A percentile compares a stretch with the other conserved stretches of the same genome.
Conservation (phyloP, 2,113 vertebrate species). For the Phalacrocorax brasilianus region DNA sequence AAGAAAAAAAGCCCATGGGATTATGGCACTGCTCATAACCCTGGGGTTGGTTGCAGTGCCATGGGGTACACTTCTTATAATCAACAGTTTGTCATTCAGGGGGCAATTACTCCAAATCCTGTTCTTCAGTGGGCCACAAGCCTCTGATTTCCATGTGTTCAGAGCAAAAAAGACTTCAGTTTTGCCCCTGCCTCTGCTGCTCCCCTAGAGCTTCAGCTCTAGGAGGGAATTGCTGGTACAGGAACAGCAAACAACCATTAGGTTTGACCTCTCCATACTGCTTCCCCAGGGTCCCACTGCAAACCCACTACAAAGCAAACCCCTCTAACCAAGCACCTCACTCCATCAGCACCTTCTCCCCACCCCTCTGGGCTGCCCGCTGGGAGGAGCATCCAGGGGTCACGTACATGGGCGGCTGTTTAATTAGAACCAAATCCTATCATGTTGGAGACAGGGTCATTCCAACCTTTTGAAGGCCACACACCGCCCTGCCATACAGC, state of each 20-base stretch:
- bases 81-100: background rate
- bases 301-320: background rate
- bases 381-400: background rate
- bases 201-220: background rate
- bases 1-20: background rate
- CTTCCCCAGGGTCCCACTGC: background rate
- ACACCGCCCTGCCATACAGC: fast-evolving
- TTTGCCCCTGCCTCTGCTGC: background rate
- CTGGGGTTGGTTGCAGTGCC: background rate
- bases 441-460: fast-evolving
- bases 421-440: background rate
- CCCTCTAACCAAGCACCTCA: background rate
- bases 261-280: background rate
- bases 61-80: background rate
- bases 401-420: background rate
- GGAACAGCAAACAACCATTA: background rate
- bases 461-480: background rate
- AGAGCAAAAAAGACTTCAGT: background rate
- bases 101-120: background rate
- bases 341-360: background rate
- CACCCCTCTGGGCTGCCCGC: background rate
- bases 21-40: background rate
- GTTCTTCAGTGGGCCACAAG: background rate
- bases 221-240: background rate
- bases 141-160: background rate